These are phyloP conservation scores for Eptesicus fuscus DNA, from an alignment of 2,113 vertebrate genomes.

Conservation along the genomic window DNA sequence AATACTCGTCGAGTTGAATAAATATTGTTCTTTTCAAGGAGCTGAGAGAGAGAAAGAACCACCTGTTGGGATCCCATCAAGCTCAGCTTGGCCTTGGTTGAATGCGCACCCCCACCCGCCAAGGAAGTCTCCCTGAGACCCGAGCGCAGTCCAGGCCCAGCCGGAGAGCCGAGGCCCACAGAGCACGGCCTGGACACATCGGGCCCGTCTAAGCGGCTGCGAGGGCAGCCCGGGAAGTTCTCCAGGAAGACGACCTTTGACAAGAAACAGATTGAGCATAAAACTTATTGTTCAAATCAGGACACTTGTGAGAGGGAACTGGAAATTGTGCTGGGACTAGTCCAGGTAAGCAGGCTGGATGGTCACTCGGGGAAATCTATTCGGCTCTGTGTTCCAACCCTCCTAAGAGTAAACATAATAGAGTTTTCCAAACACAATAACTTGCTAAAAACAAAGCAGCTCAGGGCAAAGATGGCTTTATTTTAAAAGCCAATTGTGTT, in stretches of 20 bases:
- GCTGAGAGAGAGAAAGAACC: neutral
- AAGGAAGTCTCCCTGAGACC: neutral
- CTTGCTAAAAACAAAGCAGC: neutral
- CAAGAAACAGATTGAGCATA: neutral
- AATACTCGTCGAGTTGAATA: neutral
- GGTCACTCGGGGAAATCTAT: neutral
- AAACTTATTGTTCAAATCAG: neutral
- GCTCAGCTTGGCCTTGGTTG: neutral
- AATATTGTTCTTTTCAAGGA: slow-evolving; percentile 8
- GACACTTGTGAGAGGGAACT: neutral
- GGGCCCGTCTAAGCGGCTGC: rapidly evolving
- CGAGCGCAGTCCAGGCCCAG: neutral
- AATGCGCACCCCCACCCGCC: neutral
- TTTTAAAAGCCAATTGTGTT: slow-evolving; percentile 77
- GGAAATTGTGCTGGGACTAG: neutral
- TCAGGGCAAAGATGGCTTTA: neutral
- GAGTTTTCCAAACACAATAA: neutral
- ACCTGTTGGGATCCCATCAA: neutral
- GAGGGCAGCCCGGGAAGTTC: neutral
- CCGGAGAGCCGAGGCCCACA: neutral
- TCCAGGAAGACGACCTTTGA: neutral
- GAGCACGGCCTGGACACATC: neutral
- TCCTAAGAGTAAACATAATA: neutral
- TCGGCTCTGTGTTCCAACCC: neutral
- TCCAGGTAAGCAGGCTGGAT: neutral